Evolutionary conservation across 2,797 vertebrate species (phyloP).

Genomic region (Halcyon leucocephala): DNA sequence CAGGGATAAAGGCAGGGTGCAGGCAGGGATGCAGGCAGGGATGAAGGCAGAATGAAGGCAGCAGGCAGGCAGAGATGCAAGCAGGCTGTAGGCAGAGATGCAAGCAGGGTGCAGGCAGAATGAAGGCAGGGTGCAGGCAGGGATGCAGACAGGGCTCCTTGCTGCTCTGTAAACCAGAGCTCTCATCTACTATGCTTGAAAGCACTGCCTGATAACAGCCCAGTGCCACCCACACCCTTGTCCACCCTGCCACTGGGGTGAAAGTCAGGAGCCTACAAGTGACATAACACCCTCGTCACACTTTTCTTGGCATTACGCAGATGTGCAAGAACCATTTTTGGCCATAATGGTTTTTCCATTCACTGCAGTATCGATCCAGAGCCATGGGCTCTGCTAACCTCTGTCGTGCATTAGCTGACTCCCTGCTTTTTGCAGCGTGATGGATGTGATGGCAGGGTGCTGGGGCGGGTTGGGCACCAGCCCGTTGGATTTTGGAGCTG

Average conservation of each 20-base stretch:
- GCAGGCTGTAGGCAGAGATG: too few species aligned
- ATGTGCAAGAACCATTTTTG: background rate
- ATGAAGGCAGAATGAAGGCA: background rate
- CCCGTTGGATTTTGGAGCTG: background rate
- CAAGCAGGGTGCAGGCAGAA: too few species aligned
- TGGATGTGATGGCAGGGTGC: background rate
- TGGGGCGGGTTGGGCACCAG: background rate
- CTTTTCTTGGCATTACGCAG: background rate
- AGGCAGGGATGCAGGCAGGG: background rate
- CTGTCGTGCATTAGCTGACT: background rate
- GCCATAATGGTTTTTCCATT: background rate
- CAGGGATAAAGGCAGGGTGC: background rate
- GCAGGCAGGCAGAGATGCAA: background rate
- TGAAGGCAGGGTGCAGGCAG: too few species aligned
- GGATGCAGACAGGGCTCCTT: background rate
- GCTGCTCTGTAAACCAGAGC: background rate
- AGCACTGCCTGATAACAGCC: background rate
- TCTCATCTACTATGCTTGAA: background rate
- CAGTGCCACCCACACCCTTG: accelerated
- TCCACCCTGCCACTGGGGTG: background rate
- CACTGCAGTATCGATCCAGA: background rate
- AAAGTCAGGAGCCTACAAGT: accelerated
- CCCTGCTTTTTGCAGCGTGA: background rate
- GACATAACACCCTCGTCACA: background rate
- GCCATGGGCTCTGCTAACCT: accelerated